Conservation (phyloP, 2,113 vertebrate genomes). For the Fukomys damarensis region DNA sequence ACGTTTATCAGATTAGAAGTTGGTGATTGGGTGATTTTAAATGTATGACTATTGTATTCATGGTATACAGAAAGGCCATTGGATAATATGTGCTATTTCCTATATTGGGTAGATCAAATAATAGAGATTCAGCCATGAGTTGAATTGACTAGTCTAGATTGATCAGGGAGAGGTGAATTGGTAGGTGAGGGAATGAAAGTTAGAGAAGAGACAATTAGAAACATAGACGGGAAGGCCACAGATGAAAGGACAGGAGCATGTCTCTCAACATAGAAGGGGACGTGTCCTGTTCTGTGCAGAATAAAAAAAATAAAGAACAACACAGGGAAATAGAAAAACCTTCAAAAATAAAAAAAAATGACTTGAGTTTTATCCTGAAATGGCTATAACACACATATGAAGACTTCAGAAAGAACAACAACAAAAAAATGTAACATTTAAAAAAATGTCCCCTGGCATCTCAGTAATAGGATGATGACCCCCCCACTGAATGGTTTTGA, state of each 20-base stretch:
- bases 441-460: not conserved
- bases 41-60: not conserved
- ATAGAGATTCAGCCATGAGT: not conserved
- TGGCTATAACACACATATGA: not conserved
- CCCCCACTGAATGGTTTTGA: constrained; percentile 38
- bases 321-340: not conserved
- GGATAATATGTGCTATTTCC: not conserved
- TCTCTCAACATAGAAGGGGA: not conserved
- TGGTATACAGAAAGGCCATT: not conserved
- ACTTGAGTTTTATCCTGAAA: not conserved
- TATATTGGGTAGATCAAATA: not conserved
- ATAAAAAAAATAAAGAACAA: not conserved
- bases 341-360: not conserved
- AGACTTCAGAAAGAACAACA: not conserved
- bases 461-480: not conserved
- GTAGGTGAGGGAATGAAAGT: not conserved
- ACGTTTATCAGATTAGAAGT: not conserved
- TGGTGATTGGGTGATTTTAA: constrained; percentile 32
- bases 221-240: not conserved
- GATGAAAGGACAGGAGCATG: not conserved
- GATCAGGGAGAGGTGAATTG: not conserved
- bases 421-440: not conserved
- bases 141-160: not conserved
- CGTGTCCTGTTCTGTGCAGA: not conserved
- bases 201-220: not conserved